Conservation (phyloP, 2,797 vertebrate genomes). For the Pachyuromys duprasi region DNA sequence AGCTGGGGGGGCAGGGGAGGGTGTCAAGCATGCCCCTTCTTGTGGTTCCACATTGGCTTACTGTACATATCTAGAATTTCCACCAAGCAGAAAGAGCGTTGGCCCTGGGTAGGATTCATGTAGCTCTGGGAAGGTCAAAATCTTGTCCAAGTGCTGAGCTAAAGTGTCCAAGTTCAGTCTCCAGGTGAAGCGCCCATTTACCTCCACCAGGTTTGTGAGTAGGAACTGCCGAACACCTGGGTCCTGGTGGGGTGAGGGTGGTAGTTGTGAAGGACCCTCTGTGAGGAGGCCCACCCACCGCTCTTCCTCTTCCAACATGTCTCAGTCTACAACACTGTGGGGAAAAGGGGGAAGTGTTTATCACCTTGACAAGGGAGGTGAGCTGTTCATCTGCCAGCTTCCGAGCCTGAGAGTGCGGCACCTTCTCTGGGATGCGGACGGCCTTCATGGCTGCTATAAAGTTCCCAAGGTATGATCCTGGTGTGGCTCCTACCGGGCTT, state of each 20-base stretch:
- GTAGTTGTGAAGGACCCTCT: no score
- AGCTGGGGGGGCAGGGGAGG: neutral
- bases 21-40: neutral
- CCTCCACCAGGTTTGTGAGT: constrained; percentile 95
- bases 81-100: constrained; percentile 94
- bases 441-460: constrained; percentile 94
- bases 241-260: constrained; percentile 85
- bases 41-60: constrained; percentile 76
- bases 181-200: constrained; percentile 90
- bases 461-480: constrained; percentile 86
- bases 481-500: constrained; percentile 87
- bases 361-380: constrained; percentile 90
- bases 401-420: constrained; percentile 92
- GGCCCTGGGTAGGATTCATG: constrained; percentile 90
- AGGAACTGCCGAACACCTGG: constrained; percentile 92
- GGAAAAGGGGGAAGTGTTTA: no score
- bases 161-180: constrained; percentile 95
- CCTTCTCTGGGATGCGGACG: constrained; percentile 89
- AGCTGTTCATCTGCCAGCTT: constrained; percentile 94
- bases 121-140: constrained; percentile 92
- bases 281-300: neutral
- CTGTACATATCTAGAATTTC: constrained; percentile 95
- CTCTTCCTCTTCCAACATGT: neutral
- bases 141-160: constrained; percentile 89
- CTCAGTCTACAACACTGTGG: neutral